Conservation (phyloP, 2,888 invertebrate species). For the Drosophila hawaiiensis region DNA sequence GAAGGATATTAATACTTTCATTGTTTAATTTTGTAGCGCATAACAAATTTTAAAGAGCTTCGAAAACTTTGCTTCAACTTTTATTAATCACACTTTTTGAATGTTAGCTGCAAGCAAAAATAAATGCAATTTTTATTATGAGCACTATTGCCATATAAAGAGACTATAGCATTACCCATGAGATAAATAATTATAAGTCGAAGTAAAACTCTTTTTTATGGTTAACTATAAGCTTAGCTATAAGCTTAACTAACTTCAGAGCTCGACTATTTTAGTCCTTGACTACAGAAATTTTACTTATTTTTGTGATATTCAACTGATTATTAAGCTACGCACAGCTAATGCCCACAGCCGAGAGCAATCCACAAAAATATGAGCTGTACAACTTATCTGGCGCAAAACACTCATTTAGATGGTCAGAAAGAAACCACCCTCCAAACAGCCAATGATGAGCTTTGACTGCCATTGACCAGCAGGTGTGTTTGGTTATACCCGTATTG, state of each 20-base stretch:
- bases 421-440: conserved; percentile 11
- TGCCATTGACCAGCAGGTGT: conserved; percentile 78
- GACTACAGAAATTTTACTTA: conserved; percentile 4
- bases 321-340: conserved; percentile 32
- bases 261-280: neutral
- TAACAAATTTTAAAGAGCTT: conserved; percentile 1
- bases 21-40: neutral
- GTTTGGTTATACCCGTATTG: conserved; percentile 35
- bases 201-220: neutral
- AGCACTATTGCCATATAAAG: neutral
- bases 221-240: neutral
- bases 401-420: conserved; percentile 73
- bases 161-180: neutral
- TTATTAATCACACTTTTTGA: conserved; percentile 13
- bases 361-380: conserved; percentile 64
- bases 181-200: neutral
- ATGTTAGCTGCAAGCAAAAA: neutral
- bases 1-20: neutral
- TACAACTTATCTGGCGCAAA: conserved; percentile 63
- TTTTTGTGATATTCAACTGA: conserved; percentile 31
- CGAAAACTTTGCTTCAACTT: conserved; percentile 12
- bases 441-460: conserved; percentile 71
- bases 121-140: neutral
- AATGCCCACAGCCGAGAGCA: conserved; percentile 41
- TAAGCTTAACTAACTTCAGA: neutral